Conservation (phyloP, 2,888 invertebrate species). For the Xestia ashworthii region DNA sequence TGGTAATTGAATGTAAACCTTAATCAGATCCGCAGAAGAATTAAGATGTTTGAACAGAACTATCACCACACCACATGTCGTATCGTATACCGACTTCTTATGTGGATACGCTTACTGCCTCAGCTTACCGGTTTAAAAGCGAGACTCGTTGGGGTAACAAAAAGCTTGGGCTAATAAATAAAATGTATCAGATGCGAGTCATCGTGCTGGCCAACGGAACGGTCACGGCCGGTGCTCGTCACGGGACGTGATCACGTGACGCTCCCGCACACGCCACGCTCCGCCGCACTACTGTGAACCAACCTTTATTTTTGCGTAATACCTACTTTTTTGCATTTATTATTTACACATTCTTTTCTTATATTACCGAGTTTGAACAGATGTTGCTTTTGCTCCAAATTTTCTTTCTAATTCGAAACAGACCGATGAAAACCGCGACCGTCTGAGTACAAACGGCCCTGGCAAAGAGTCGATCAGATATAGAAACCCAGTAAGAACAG, state of each 20-base stretch:
- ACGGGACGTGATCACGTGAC: slow-evolving; percentile 77
- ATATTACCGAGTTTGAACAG: slow-evolving; percentile 4
- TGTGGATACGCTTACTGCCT: slow-evolving; percentile 66
- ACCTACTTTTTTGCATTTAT: slow-evolving; percentile 55
- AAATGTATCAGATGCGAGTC: slow-evolving; percentile 83
- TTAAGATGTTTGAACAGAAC: not conserved
- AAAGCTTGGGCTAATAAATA: slow-evolving; percentile 80
- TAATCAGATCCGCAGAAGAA: not conserved
- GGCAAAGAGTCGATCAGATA: slow-evolving; percentile 10
- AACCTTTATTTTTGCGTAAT: slow-evolving; percentile 83
- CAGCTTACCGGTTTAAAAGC: slow-evolving; percentile 84
- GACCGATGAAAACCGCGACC: not conserved
- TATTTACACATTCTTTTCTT: slow-evolving; percentile 24
- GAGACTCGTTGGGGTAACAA: slow-evolving; percentile 81
- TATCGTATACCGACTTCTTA: slow-evolving; percentile 38
- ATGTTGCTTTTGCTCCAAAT: not conserved
- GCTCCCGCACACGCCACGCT: slow-evolving; percentile 76
- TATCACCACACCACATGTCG: not conserved
- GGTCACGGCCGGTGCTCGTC: slow-evolving; percentile 84
- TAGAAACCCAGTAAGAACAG: slow-evolving; percentile 1
- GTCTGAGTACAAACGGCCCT: not conserved
- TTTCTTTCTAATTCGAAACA: not conserved
- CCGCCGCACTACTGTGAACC: slow-evolving; percentile 82
- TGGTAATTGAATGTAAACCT: not conserved
- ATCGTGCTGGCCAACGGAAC: slow-evolving; percentile 86